Percentiles rank a stretch among this genome's conserved stretches.
Evolutionary conservation across 2,888 invertebrate genomes (phyloP).

Genomic region (Torymus tubicola): DNA sequence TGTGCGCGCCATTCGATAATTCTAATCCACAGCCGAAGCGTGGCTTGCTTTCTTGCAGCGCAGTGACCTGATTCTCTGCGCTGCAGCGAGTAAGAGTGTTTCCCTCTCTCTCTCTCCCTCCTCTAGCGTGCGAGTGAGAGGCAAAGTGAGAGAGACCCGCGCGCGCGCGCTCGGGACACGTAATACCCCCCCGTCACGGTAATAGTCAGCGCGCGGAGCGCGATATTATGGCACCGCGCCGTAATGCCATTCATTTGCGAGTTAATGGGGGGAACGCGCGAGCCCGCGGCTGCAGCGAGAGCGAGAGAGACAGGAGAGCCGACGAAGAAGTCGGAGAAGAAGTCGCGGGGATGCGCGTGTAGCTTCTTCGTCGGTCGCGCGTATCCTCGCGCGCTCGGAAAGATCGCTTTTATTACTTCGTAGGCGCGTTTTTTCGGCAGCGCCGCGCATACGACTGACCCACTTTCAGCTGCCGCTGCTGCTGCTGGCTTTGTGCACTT

Average conservation of each 20-base stretch:
- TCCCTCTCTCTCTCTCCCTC: conserved; percentile 25
- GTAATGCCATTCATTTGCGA: conserved; percentile 75
- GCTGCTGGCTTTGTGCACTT: conserved; percentile 44
- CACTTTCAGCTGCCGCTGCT: conserved; percentile 17
- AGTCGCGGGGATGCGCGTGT: too few species aligned
- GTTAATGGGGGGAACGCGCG: conserved; percentile 72
- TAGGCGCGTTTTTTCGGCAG: conserved; percentile 13
- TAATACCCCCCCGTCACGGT: conserved; percentile 73
- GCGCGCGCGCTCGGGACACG: conserved; percentile 68
- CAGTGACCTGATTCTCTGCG: conserved; percentile 75
- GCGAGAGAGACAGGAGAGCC: not conserved
- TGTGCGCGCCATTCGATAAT: conserved; percentile 71
- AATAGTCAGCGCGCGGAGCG: conserved; percentile 72
- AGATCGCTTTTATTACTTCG: conserved; percentile 15
- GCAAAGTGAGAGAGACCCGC: conserved; percentile 60
- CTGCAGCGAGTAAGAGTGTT: conserved; percentile 73
- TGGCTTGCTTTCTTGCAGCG: conserved; percentile 75
- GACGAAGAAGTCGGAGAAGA: not conserved
- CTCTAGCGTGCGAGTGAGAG: conserved; percentile 53
- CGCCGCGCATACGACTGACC: conserved; percentile 26
- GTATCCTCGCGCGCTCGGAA: conserved; percentile 9
- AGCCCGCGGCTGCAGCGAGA: conserved; percentile 47
- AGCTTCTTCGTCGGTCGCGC: not conserved
- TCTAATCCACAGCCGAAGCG: conserved; percentile 71
- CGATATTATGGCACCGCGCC: conserved; percentile 74